Conservation (phyloP, 2,888 invertebrate species). For the Atethmia centrago region DNA sequence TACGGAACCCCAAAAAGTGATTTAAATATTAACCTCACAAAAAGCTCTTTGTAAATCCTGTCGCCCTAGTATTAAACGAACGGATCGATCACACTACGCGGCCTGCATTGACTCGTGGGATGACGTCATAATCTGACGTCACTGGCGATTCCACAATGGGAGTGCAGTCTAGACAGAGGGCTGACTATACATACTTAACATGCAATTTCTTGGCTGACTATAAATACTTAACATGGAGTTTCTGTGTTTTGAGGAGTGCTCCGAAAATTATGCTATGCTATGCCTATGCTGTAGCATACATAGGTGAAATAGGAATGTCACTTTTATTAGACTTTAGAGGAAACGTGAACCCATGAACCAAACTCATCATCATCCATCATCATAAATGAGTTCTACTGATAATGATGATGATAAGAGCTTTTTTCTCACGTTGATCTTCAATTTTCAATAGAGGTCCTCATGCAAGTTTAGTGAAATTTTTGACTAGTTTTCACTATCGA, state of each 20-base stretch:
- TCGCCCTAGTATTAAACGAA: constrained; percentile 21
- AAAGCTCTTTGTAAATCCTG: neutral
- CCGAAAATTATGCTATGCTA: too few species aligned
- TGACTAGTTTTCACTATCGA: neutral
- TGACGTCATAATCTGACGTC: constrained; percentile 17
- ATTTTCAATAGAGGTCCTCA: neutral
- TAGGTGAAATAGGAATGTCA: neutral
- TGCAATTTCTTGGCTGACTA: too few species aligned
- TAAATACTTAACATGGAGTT: too few species aligned
- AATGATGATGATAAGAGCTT: neutral
- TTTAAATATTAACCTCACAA: neutral
- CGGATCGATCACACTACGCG: constrained; percentile 2
- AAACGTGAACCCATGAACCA: neutral
- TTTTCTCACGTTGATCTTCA: neutral
- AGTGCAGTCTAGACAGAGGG: neutral
- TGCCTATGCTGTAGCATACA: too few species aligned
- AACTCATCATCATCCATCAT: neutral
- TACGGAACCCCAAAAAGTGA: neutral
- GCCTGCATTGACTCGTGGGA: neutral
- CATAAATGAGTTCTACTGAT: neutral
- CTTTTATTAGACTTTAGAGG: neutral
- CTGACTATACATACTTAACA: neutral
- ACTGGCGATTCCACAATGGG: neutral
- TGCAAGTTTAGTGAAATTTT: neutral
- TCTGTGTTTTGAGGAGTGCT: too few species aligned